phyloP scores from a whole-genome alignment of 2,888 invertebrate genomes.

The Disparrhopalites patrizii region DNA sequence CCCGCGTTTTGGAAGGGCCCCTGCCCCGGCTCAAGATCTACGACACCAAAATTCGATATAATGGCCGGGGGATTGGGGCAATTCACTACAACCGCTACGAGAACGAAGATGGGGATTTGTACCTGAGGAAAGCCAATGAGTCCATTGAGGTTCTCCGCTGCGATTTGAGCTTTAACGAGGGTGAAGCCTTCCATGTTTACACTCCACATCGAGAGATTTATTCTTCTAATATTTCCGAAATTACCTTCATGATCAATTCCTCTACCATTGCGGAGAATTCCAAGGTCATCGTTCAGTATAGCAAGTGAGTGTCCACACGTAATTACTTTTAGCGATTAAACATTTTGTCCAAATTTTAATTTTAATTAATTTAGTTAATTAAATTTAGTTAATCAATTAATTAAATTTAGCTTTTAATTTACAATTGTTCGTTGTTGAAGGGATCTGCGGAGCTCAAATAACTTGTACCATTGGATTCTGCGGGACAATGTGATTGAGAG shows the following conservation, averaged over 20 bases:
- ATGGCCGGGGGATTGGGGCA: conserved; percentile 73
- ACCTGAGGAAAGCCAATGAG: conserved; percentile 81
- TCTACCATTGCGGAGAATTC: conserved; percentile 82
- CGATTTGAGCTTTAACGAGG: conserved; percentile 72
- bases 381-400: background rate
- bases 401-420: background rate
- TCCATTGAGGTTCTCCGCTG: conserved; percentile 73
- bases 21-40: conserved; percentile 69
- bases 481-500: conserved; percentile 81
- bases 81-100: conserved; percentile 83
- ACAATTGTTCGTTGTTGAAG: conserved; percentile 52
- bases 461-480: conserved; percentile 90
- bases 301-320: conserved; percentile 52
- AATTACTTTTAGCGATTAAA: background rate
- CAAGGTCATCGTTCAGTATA: conserved; percentile 80
- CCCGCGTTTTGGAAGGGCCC: conserved; percentile 62
- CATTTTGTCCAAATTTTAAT: background rate
- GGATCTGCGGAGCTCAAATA: conserved; percentile 92
- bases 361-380: background rate
- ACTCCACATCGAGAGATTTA: conserved; percentile 83
- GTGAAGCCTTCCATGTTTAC: conserved; percentile 75
- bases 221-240: conserved; percentile 81
- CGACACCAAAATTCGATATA: conserved; percentile 72
- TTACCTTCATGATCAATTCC: conserved; percentile 82
- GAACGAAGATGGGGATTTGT: conserved; percentile 80